Evolutionary conservation across 1,140 invertebrate species (phyloP).

Genomic region (Scaptomyza pallida): DNA sequence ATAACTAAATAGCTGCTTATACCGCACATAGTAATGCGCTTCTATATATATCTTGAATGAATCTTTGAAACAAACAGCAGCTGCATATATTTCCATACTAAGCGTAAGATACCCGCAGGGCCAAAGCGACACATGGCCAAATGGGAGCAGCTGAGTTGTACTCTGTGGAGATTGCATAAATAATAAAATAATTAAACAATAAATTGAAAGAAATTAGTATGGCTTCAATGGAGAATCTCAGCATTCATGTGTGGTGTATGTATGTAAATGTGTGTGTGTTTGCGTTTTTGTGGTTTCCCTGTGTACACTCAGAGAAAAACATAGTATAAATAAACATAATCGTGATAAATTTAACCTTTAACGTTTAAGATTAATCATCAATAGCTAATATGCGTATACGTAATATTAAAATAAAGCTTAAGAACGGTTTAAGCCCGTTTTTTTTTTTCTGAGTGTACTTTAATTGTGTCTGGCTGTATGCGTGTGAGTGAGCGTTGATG

Average conservation of each 20-base stretch:
- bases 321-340: no score
- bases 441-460: slow-evolving; percentile 8
- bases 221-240: slow-evolving; percentile 41
- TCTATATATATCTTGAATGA: slow-evolving; percentile 1
- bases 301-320: no score
- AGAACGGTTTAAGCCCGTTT: no score
- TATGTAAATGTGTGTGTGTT: neutral
- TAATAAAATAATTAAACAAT: slow-evolving; percentile 81
- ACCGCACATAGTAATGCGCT: neutral
- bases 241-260: slow-evolving; percentile 19
- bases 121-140: neutral
- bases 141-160: slow-evolving; percentile 44
- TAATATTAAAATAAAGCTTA: no score
- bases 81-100: slow-evolving; percentile 17
- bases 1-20: neutral
- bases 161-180: slow-evolving; percentile 70
- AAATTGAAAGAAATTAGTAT: slow-evolving; percentile 80
- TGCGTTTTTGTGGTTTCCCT: slow-evolving; percentile 33
- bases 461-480: neutral
- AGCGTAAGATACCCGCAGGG: slow-evolving; percentile 7
- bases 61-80: slow-evolving; percentile 8
- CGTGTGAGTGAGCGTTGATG: slow-evolving; percentile 13
- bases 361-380: no score
- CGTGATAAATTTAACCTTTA: no score
- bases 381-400: no score